Evolutionary conservation across 2,113 vertebrate species (phyloP).

Genomic region (Hirundichthys speculiger): DNA sequence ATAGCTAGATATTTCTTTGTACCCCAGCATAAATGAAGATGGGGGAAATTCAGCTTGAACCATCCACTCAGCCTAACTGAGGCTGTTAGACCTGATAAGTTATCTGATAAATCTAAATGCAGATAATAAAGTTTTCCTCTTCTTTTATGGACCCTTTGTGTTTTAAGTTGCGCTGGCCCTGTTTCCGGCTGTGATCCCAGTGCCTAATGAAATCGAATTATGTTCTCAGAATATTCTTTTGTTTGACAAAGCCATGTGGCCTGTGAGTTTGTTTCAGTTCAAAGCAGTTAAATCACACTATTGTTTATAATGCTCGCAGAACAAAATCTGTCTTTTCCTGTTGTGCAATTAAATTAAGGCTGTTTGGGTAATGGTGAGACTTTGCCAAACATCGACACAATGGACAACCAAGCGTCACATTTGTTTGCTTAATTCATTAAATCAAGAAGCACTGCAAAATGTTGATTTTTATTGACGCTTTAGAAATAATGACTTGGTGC

Average conservation of each 20-base stretch:
- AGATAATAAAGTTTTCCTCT: slow-evolving; percentile 26
- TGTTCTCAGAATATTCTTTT: slow-evolving; percentile 27
- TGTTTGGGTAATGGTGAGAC: neutral
- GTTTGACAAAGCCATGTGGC: slow-evolving; percentile 22
- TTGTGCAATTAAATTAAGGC: too few relatives aligned
- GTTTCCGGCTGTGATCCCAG: slow-evolving; percentile 19
- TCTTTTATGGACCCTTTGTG: slow-evolving; percentile 31
- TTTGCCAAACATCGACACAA: too few relatives aligned
- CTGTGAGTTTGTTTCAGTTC: slow-evolving; percentile 22
- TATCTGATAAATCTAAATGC: slow-evolving; percentile 61
- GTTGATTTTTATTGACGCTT: too few relatives aligned
- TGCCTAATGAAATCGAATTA: slow-evolving; percentile 20
- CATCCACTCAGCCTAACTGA: slow-evolving; percentile 49
- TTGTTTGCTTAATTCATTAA: too few relatives aligned
- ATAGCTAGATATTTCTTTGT: slow-evolving; percentile 31
- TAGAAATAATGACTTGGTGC: too few relatives aligned
- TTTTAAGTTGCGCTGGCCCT: slow-evolving; percentile 5
- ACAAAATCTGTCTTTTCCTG: neutral
- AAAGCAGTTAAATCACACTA: slow-evolving; percentile 1
- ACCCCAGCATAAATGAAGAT: slow-evolving; percentile 41
- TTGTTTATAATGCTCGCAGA: neutral
- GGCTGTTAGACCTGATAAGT: slow-evolving; percentile 40
- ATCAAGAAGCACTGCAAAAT: too few relatives aligned
- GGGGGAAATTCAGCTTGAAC: slow-evolving; percentile 55
- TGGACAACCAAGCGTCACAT: too few relatives aligned